These are phyloP conservation scores for Gavialis gangeticus DNA, from an alignment of 2,113 vertebrate genomes.

Conservation along the genomic window DNA sequence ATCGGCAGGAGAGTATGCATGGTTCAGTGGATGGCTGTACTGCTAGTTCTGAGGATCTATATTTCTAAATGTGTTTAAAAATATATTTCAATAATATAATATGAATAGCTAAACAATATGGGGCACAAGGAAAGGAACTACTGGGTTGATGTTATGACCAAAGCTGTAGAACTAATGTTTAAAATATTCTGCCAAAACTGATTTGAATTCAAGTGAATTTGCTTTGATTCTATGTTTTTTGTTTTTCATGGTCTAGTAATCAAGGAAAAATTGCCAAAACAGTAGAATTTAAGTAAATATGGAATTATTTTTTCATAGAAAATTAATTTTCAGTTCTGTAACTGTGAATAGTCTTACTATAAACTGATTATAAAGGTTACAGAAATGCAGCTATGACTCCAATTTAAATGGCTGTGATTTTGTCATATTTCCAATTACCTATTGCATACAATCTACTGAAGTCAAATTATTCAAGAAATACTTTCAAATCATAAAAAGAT, in stretches of 20 bases:
- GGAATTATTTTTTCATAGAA: neutral
- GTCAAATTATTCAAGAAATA: neutral
- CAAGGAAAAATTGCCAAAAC: neutral
- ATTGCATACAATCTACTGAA: neutral
- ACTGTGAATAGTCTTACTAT: neutral
- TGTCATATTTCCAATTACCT: neutral
- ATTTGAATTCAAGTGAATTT: neutral
- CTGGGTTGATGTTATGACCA: neutral
- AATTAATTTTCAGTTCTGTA: neutral
- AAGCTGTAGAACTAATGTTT: neutral
- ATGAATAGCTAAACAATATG: no score
- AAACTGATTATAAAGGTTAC: neutral
- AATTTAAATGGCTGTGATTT: neutral
- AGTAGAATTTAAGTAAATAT: neutral
- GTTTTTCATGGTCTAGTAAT: neutral
- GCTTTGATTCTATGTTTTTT: neutral
- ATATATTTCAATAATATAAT: no score
- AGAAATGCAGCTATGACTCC: neutral
- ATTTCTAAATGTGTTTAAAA: no score
- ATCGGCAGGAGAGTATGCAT: no score
- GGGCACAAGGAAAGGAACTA: neutral
- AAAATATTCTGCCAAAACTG: neutral
- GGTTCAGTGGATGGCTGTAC: no score
- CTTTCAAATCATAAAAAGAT: neutral
- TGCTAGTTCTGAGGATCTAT: no score